A percentile compares a stretch with the other conserved stretches of the same genome.
These are phyloP conservation scores for Trachelus tabidus DNA, from an alignment of 2,888 invertebrate species.

Conservation along the genomic window DNA sequence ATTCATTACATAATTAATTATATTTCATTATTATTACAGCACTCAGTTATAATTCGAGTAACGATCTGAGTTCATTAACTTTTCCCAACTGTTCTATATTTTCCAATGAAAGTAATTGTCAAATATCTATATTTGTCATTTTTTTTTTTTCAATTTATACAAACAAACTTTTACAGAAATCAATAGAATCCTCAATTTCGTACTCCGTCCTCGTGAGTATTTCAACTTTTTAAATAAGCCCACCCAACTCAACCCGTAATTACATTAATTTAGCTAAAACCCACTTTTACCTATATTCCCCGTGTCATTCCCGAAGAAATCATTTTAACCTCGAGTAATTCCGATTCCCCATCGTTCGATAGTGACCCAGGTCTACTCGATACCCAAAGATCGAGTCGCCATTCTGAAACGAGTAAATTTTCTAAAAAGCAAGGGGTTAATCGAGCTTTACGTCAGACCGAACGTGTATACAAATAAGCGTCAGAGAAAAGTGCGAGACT, in stretches of 20 bases:
- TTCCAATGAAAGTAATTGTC: neutral
- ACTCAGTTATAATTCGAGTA: neutral
- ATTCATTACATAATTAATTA: neutral
- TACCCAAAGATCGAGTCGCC: neutral
- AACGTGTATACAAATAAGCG: neutral
- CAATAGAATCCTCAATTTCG: neutral
- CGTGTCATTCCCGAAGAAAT: neutral
- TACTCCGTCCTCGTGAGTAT: no score
- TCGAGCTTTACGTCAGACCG: neutral
- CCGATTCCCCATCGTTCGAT: no score
- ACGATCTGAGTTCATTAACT: neutral
- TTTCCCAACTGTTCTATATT: neutral
- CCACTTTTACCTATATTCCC: neutral
- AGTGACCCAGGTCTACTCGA: neutral
- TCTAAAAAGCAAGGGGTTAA: neutral
- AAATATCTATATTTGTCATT: neutral
- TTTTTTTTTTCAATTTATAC: neutral
- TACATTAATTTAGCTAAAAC: neutral
- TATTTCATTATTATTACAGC: neutral
- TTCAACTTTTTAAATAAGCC: neutral
- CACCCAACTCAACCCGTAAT: neutral
- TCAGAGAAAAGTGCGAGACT: neutral
- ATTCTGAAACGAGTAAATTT: neutral
- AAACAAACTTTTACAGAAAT: neutral
- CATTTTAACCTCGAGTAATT: neutral